Evolutionary conservation across 1,140 invertebrate genomes (phyloP).

Genomic region (Aphaenogaster floridana): DNA sequence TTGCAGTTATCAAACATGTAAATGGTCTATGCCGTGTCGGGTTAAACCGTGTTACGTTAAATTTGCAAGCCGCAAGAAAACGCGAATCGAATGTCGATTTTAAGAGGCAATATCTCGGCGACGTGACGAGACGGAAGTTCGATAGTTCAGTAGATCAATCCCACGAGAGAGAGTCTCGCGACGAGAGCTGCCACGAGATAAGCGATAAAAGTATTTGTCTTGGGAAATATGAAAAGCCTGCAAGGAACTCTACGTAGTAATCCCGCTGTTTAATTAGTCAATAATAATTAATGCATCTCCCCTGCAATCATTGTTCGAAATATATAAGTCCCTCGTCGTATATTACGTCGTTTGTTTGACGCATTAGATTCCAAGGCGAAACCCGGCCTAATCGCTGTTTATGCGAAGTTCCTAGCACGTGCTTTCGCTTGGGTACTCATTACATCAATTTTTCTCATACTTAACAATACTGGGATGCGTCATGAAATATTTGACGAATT

Average conservation of each 20-base stretch:
- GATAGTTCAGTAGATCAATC: conserved; percentile 35
- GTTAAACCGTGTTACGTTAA: not conserved
- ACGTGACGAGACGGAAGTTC: conserved; percentile 3
- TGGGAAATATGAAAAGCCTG: not conserved
- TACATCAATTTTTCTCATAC: conserved; percentile 45
- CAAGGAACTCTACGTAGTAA: not conserved
- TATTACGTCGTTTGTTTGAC: conserved; percentile 18
- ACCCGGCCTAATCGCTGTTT: conserved; percentile 36
- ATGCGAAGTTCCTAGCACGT: conserved; percentile 43
- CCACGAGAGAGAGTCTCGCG: not conserved
- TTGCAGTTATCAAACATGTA: not conserved
- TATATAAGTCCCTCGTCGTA: not conserved
- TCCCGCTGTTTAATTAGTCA: conserved; percentile 32
- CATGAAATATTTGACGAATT: conserved; percentile 43
- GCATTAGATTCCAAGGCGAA: conserved; percentile 30
- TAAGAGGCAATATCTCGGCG: not conserved
- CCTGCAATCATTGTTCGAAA: not conserved
- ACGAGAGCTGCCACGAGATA: not conserved
- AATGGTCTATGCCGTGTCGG: not conserved
- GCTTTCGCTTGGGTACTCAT: conserved; percentile 35
- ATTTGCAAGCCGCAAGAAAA: not conserved
- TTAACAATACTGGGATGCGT: not conserved
- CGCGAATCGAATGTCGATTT: not conserved
- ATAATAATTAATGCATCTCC: not conserved
- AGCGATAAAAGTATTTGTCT: conserved; percentile 12